Percentiles rank a stretch among this genome's conserved stretches.
phyloP scores from a whole-genome alignment of 2,888 invertebrate genomes.

The Nephrotoma flavescens region DNA sequence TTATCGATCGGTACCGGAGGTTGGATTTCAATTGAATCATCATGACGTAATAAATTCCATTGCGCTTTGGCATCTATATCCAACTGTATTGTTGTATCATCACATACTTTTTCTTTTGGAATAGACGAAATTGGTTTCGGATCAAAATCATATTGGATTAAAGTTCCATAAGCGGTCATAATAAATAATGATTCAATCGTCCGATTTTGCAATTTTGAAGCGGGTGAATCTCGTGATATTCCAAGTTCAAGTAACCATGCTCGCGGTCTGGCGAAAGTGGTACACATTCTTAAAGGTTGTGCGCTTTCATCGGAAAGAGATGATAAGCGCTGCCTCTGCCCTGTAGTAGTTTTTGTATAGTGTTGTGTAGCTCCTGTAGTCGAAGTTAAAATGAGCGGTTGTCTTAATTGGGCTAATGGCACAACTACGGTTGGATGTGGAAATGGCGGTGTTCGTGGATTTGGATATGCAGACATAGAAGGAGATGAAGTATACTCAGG shows the following conservation, averaged over 20 bases:
- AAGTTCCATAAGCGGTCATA: slow-evolving; percentile 73
- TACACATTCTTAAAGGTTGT: slow-evolving; percentile 59
- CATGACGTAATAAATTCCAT: slow-evolving; percentile 64
- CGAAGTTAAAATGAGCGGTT: slow-evolving; percentile 35
- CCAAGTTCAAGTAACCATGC: slow-evolving; percentile 48
- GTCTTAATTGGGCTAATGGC: slow-evolving; percentile 77
- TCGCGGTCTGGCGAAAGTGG: slow-evolving; percentile 60
- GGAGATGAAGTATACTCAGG: slow-evolving; percentile 30
- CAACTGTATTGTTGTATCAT: slow-evolving; percentile 74
- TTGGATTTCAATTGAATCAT: slow-evolving; percentile 46
- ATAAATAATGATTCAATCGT: slow-evolving; percentile 76
- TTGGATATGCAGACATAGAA: slow-evolving; percentile 51
- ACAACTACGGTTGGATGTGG: slow-evolving; percentile 66
- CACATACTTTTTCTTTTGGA: slow-evolving; percentile 71
- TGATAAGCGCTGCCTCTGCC: slow-evolving; percentile 47
- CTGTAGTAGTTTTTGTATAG: background rate
- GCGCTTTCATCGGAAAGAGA: slow-evolving; percentile 56
- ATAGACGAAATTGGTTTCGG: slow-evolving; percentile 52
- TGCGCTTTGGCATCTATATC: slow-evolving; percentile 76
- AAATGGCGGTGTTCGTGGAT: slow-evolving; percentile 83
- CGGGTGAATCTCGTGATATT: slow-evolving; percentile 29
- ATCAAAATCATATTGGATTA: slow-evolving; percentile 79
- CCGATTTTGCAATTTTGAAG: slow-evolving; percentile 34
- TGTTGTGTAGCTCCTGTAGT: slow-evolving; percentile 14
- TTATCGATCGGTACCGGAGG: slow-evolving; percentile 61